A percentile compares a stretch with the other conserved stretches of the same genome.
Conservation (phyloP, 1,140 invertebrate genomes). For the Diabrotica virgifera region DNA sequence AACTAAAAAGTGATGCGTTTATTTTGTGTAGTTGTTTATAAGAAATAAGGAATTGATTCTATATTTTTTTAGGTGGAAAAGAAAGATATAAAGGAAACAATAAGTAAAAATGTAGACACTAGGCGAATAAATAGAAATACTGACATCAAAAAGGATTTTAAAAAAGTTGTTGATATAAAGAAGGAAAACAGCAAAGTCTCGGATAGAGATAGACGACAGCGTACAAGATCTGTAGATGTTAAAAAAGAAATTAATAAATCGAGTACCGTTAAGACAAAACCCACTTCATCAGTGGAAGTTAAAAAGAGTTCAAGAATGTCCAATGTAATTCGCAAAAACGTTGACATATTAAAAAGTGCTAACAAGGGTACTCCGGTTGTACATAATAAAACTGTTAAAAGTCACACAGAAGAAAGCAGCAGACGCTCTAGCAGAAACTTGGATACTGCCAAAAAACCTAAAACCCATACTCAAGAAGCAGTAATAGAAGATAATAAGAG, state of each 20-base stretch:
- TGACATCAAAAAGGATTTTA: constrained; percentile 18
- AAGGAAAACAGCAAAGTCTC: neutral
- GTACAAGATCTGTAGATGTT: constrained; percentile 22
- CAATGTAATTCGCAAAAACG: constrained; percentile 9
- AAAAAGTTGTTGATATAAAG: constrained; percentile 8
- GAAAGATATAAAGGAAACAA: constrained; percentile 11
- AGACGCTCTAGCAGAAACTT: neutral
- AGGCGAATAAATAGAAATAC: constrained; percentile 6
- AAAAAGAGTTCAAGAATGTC: constrained; percentile 17
- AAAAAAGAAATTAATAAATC: constrained; percentile 24
- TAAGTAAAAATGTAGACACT: constrained; percentile 14
- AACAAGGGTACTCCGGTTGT: neutral
- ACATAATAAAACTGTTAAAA: neutral
- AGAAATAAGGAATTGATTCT: neutral
- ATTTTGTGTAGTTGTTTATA: neutral
- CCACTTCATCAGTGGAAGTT: constrained; percentile 5
- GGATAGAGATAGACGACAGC: constrained; percentile 12
- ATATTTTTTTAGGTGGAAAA: constrained; percentile 13
- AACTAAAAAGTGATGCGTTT: too few species aligned
- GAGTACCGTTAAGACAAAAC: constrained; percentile 18
- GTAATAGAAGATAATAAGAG: neutral
- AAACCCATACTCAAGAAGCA: neutral
- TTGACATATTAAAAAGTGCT: neutral
- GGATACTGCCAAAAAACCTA: neutral
- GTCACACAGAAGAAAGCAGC: neutral